These are phyloP conservation scores for Aldrovandia affinis DNA, from an alignment of 2,797 vertebrate species.

Conservation along the genomic window DNA sequence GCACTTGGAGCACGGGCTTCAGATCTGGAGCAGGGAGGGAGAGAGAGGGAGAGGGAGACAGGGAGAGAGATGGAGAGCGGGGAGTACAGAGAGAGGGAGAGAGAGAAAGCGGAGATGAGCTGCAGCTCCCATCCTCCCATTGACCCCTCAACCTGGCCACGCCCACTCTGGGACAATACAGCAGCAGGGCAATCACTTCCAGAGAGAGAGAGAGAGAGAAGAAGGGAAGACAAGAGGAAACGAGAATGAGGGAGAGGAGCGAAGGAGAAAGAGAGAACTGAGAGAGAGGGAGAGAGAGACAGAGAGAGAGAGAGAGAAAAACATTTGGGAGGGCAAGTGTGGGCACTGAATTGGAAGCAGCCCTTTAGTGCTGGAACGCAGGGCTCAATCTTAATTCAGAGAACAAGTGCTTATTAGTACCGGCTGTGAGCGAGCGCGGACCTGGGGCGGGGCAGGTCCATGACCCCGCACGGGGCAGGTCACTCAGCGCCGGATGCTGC, in stretches of 20 bases:
- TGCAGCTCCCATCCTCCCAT: background rate
- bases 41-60: background rate
- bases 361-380: conserved; percentile 1
- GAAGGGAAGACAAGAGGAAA: too few species aligned
- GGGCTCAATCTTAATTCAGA: conserved; percentile 3
- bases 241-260: conserved; percentile 36
- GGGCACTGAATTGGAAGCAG: background rate
- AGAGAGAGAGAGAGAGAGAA: conserved; percentile 65
- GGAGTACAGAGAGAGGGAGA: background rate
- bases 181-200: conserved; percentile 78
- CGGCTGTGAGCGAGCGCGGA: background rate
- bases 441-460: background rate
- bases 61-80: background rate
- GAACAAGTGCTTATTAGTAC: conserved; percentile 23
- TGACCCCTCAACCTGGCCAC: conserved; percentile 38
- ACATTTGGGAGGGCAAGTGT: background rate
- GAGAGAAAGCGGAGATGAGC: background rate
- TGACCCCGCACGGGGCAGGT: background rate
- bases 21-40: background rate
- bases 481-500: background rate
- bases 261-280: conserved; percentile 27
- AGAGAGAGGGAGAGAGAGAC: background rate
- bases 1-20: too few species aligned
- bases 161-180: conserved; percentile 71
- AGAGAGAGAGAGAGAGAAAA: background rate